Conservation (phyloP, 2,113 vertebrate species). For the Eretmodus cyanostictus region DNA sequence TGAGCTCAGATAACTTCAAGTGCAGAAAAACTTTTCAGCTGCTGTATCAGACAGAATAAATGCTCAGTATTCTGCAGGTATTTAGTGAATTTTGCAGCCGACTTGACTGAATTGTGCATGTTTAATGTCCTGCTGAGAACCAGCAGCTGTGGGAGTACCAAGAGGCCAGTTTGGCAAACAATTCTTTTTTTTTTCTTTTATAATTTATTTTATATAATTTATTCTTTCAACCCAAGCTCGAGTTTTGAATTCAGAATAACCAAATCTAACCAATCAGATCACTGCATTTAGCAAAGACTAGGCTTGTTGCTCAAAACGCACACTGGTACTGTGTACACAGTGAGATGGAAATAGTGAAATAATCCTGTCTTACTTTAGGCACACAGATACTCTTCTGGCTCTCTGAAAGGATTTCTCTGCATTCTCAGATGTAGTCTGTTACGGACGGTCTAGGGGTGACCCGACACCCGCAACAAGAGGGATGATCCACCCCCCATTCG, state of each 20-base stretch:
- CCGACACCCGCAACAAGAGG: neutral
- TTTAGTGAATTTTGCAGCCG: fast-evolving
- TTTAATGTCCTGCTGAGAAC: neutral
- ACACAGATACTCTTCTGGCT: neutral
- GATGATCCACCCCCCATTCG: fast-evolving
- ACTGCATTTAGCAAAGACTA: neutral
- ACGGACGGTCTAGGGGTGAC: fast-evolving
- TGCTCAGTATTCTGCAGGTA: neutral
- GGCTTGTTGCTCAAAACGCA: fast-evolving
- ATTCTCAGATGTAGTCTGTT: neutral
- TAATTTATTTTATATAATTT: neutral
- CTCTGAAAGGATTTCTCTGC: neutral
- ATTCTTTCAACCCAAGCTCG: neutral
- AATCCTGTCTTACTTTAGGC: neutral
- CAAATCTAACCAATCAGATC: neutral
- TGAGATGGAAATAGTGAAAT: neutral
- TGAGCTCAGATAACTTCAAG: neutral
- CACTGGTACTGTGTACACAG: neutral
- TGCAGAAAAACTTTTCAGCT: neutral
- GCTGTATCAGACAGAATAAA: neutral
- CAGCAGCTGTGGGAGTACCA: neutral
- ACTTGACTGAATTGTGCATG: neutral
- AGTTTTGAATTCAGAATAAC: neutral
- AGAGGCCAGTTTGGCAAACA: neutral
- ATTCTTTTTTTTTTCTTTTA: neutral